Evolutionary conservation across 2,113 vertebrate species (phyloP).

Genomic region (Aramus guarauna): DNA sequence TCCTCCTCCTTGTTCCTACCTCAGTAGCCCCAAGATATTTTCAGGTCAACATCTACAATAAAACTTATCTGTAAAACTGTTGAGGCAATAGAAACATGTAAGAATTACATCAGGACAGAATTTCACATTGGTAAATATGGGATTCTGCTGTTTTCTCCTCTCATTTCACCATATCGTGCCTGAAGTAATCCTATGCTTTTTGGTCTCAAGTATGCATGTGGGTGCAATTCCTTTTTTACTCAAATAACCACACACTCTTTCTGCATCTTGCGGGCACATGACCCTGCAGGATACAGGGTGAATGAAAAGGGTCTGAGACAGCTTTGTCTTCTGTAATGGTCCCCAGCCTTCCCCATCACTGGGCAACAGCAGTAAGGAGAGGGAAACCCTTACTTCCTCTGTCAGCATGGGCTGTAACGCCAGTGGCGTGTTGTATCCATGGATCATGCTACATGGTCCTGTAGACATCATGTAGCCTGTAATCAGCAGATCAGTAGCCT

Average conservation of each 20-base stretch:
- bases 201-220: background rate
- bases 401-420: background rate
- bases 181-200: background rate
- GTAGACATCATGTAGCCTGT: background rate
- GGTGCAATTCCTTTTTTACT: background rate
- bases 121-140: background rate
- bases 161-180: background rate
- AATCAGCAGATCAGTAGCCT: background rate
- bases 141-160: background rate
- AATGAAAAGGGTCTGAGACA: background rate
- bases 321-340: background rate
- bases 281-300: background rate
- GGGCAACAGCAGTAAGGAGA: background rate
- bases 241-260: background rate
- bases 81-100: background rate
- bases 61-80: background rate
- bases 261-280: background rate
- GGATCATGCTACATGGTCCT: background rate
- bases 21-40: background rate
- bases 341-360: background rate
- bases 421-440: background rate
- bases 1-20: background rate
- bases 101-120: background rate
- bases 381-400: background rate
- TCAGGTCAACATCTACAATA: background rate